Base-by-base conservation (phyloP, 1,140 invertebrate species). In the Pseudoatta argentina region DNA sequence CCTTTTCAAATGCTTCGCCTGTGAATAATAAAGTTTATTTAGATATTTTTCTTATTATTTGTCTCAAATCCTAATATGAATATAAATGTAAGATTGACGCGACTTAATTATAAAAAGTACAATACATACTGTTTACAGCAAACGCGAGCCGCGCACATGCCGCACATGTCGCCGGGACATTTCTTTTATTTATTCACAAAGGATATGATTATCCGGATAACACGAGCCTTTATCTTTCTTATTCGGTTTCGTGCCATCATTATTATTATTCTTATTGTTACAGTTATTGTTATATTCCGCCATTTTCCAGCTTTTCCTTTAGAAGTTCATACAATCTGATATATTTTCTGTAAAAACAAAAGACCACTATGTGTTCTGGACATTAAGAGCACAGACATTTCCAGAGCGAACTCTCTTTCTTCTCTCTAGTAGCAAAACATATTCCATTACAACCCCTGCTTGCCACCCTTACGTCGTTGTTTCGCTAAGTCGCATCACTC, bases 401-500 rank as follows among this genome's bases (percentile, higher is more conserved):
- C 69, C 53, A 48, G 30, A 48, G 53, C 81, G n/a, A 27, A 64
- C 48, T 55, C 61, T 89, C 30, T 39, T 89, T 61, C 72, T 30
- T 34, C 4, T 5, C n/a, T 48, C 16, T 34, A 7, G 64, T 30
- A 63, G 71, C 87, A 89, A 89, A 89, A 89, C 85, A 77, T 39
- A 78, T 77, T 71, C 57, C 87, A 86, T 89, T 82, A 86, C 51
- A 75, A 55, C 67, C 21, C 30, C 48, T 44, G 55, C 71, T 61
- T 44, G 18, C 61, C 12, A 57, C 18, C 61, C 59, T 34, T 24
- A 34, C 27, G 72, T 82, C 34, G 34, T 64, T 34, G 57, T 81
- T 86, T 76, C 64, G 44, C 55, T 86, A 79, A 86, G 57, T 79
- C 71, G 48, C 59, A 63, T 89, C 78, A 53, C 75, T 81, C 87